These are phyloP conservation scores for Arvicola amphibius DNA, from an alignment of 2,797 vertebrate genomes.

Conservation along the genomic window DNA sequence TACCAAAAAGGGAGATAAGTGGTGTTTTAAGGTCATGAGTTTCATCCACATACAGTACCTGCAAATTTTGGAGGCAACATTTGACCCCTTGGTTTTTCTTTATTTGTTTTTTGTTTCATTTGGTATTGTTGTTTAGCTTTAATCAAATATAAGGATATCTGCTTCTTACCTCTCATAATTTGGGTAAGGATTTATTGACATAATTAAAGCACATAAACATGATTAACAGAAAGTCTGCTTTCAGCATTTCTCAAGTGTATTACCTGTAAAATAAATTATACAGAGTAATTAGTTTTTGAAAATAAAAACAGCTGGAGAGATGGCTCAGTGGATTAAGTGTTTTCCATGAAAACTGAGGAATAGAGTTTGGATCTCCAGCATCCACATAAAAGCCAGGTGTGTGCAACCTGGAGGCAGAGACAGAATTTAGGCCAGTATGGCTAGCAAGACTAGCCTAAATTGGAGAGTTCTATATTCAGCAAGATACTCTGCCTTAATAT, in stretches of 20 bases:
- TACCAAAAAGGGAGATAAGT: background rate
- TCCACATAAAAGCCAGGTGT: background rate
- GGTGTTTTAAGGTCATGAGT: background rate
- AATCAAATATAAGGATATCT: background rate
- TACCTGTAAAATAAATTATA: background rate
- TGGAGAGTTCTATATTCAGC: background rate
- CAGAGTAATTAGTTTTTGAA: background rate
- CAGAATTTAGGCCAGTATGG: background rate
- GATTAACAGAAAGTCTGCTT: background rate
- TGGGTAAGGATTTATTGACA: background rate
- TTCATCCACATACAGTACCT: background rate
- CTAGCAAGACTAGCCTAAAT: background rate
- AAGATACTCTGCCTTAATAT: background rate
- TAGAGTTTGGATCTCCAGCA: background rate
- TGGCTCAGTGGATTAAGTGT: background rate
- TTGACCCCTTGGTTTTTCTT: constrained; percentile 52
- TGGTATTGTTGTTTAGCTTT: background rate
- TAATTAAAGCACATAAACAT: background rate
- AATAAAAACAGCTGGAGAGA: background rate
- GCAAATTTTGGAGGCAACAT: background rate
- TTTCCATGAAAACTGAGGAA: background rate
- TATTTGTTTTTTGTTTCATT: background rate
- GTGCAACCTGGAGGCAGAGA: background rate
- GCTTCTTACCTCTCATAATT: background rate
- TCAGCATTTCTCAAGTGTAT: background rate